Base-by-base conservation (phyloP, 2,797 vertebrate species). In the Acipenser ruthenus region DNA sequence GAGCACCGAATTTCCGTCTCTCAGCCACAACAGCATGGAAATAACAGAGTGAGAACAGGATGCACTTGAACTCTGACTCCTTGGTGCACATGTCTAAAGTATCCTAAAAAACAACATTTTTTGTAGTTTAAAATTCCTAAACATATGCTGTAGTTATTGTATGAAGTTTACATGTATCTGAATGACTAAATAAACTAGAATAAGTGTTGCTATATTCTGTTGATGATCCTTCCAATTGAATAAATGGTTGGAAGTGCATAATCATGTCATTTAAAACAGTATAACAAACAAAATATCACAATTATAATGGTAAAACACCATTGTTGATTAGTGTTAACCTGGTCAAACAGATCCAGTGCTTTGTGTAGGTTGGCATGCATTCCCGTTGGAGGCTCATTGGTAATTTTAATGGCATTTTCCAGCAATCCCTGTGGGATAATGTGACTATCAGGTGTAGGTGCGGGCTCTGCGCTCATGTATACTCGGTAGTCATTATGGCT, bases 301-400 rank as follows among this genome's bases (percentile, higher is more conserved):
- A 53, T 9, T 53, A 37, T 37, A 37, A 37, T 4, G 37, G 5
- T 37, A 37, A 0, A 37, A 37, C 37, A 37, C 37, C 37, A 5
- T 37, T 5, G 37, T 37, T 37, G 37, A 37, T 37, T 37, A 37
- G 37, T 37, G 9, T 55, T 52, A 79, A 98, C 96, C 96, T 98
- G 96, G 76, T 73, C 94, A 81, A 98, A 99, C 84, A 93, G 95
- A 83, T 98, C 95, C 48, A 99, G 85, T 51, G 96, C 94, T 77
- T 93, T 94, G 90, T 97, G 96, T 71, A 99, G 89, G 82, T 94
- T 98, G 66, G 94, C 94, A 0, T 89, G 91, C 89, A 98, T 94
- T 65, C 95, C 96, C 0, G 89, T 87, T 0, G 96, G 95, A 0
- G 96, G 89, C 61, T 99, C 96, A 0, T 86, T 98, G 78, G 94